phyloP scores from a whole-genome alignment of 2,113 vertebrate species.

The Grammomys surdaster region DNA sequence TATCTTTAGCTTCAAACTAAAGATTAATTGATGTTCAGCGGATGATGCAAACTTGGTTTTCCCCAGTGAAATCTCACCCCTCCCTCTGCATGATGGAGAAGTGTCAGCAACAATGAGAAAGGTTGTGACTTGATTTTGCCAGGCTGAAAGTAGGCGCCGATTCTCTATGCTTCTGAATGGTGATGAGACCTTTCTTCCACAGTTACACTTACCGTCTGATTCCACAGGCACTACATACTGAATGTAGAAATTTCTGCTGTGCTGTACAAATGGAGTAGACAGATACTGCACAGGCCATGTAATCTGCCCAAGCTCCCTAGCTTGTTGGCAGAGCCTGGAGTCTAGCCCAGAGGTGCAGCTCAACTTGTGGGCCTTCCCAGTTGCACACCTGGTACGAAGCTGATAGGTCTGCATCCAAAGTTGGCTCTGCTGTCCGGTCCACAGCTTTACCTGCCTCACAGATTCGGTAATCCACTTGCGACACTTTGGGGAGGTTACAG shows the following conservation, averaged over 20 bases:
- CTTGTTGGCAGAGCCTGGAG: not conserved
- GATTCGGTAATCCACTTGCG: not conserved
- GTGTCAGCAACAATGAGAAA: not conserved
- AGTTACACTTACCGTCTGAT: not conserved
- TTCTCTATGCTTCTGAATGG: not conserved
- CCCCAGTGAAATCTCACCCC: not conserved
- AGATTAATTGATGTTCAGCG: not conserved
- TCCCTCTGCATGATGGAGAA: not conserved
- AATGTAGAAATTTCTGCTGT: not conserved
- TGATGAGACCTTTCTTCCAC: not conserved
- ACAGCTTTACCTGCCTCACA: not conserved
- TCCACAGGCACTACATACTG: not conserved
- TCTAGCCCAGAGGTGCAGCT: not conserved
- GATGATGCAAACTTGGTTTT: not conserved
- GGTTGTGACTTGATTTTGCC: not conserved
- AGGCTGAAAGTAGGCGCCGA: not conserved
- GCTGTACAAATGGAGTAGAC: not conserved
- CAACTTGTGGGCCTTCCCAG: not conserved
- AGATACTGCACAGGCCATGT: not conserved
- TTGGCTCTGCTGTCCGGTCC: not conserved
- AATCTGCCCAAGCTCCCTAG: not conserved
- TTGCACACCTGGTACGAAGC: not conserved
- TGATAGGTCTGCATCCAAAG: not conserved
- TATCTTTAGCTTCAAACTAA: not conserved
- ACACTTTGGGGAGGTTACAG: no score